These are phyloP conservation scores for Fragum whitleyi DNA, from an alignment of 2,888 invertebrate species.

Conservation along the genomic window DNA sequence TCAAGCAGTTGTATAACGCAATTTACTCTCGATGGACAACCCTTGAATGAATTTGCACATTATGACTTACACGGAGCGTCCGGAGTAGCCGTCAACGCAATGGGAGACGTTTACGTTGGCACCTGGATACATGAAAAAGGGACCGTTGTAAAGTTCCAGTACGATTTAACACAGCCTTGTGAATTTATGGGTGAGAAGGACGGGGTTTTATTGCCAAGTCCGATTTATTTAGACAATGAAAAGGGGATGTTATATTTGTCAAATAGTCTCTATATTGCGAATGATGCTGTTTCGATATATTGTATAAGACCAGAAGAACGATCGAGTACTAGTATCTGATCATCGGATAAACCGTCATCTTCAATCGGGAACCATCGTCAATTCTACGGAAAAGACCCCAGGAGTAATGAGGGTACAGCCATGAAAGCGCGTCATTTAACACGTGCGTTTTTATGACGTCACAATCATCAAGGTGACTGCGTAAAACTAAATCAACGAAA, in stretches of 20 bases:
- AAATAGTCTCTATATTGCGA: neutral
- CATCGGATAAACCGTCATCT: too few species aligned
- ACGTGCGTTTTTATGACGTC: too few species aligned
- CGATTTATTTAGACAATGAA: slow-evolving; percentile 7
- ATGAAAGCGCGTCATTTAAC: too few species aligned
- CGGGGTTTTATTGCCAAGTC: neutral
- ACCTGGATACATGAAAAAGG: neutral
- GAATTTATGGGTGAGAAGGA: slow-evolving; percentile 6
- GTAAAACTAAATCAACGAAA: too few species aligned
- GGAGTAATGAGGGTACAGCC: too few species aligned
- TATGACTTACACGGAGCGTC: slow-evolving; percentile 4
- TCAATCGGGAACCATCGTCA: too few species aligned
- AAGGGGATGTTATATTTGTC: neutral
- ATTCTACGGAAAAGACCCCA: too few species aligned
- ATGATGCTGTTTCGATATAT: neutral
- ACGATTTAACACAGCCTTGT: neutral
- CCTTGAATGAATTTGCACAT: neutral
- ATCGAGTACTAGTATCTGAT: too few species aligned
- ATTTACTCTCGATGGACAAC: neutral
- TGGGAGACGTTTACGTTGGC: neutral
- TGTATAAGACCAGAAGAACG: too few species aligned
- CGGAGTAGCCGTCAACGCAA: neutral
- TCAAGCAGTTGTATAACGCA: neutral
- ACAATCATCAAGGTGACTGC: too few species aligned
- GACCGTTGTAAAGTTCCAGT: neutral